Conservation (phyloP, 2,797 vertebrate genomes). For the Selene dorsalis region DNA sequence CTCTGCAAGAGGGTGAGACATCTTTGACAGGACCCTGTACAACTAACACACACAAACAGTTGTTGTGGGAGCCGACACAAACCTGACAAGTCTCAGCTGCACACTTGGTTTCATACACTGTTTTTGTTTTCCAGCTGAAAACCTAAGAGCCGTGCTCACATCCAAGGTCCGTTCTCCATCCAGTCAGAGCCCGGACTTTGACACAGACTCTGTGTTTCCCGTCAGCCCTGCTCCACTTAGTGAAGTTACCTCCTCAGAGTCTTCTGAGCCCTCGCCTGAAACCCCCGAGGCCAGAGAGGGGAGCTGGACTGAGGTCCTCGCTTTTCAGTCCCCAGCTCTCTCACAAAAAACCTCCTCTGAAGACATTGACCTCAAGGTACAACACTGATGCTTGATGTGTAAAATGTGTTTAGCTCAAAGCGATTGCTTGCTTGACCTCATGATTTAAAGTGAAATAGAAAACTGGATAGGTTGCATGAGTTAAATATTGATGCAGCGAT, state of each 20-base stretch:
- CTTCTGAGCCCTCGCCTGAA: slow-evolving; percentile 45
- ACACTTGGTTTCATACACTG: neutral
- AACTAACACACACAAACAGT: neutral
- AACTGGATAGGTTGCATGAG: slow-evolving; percentile 6
- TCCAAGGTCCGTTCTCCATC: slow-evolving; percentile 69
- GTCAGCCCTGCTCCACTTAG: slow-evolving; percentile 17
- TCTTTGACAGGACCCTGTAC: neutral
- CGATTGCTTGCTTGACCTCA: neutral
- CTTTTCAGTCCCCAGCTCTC: slow-evolving; percentile 42
- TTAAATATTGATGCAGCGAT: slow-evolving; percentile 45
- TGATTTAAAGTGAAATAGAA: slow-evolving; percentile 1
- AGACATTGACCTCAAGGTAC: slow-evolving; percentile 75
- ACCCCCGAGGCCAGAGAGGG: slow-evolving; percentile 36
- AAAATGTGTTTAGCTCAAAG: neutral
- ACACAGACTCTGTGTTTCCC: slow-evolving; percentile 63
- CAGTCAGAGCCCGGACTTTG: slow-evolving; percentile 56
- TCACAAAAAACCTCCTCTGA: slow-evolving; percentile 32
- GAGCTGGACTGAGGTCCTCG: slow-evolving; percentile 29
- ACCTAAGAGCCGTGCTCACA: slow-evolving; percentile 83
- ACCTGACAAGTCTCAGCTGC: too few relatives aligned
- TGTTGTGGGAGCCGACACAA: neutral
- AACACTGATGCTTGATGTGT: neutral
- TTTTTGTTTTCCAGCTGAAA: slow-evolving; percentile 84
- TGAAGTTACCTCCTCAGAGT: slow-evolving; percentile 39
- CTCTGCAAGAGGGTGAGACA: slow-evolving; percentile 89